Percentiles rank a stretch among this genome's conserved stretches.
These are phyloP conservation scores for Beris chalybata DNA, from an alignment of 2,888 invertebrate genomes.

Conservation along the genomic window DNA sequence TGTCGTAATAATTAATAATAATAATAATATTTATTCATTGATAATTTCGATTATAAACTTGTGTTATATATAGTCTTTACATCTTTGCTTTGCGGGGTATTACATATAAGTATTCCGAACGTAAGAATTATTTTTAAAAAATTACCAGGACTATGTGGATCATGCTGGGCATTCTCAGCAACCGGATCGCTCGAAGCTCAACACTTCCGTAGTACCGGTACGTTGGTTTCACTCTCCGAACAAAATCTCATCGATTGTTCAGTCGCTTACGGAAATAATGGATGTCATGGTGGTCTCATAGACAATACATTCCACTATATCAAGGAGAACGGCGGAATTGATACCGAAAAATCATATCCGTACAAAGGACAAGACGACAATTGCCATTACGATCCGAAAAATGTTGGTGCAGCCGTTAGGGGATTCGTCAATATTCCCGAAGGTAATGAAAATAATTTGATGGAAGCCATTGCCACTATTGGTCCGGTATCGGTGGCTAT, in stretches of 20 bases:
- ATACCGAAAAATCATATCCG: slow-evolving; percentile 85
- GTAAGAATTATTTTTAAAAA: too few species aligned
- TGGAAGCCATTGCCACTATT: slow-evolving; percentile 76
- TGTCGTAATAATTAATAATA: too few species aligned
- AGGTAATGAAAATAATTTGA: slow-evolving; percentile 71
- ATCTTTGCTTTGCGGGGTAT: too few species aligned
- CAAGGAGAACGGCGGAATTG: slow-evolving; percentile 81
- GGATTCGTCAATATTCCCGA: slow-evolving; percentile 76
- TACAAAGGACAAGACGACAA: slow-evolving; percentile 78
- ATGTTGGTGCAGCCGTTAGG: slow-evolving; percentile 76
- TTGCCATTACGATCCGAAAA: slow-evolving; percentile 66
- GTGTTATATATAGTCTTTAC: too few species aligned
- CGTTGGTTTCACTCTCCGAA: slow-evolving; percentile 82
- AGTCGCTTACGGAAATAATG: slow-evolving; percentile 78
- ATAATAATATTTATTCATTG: too few species aligned
- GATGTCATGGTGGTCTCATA: slow-evolving; percentile 78
- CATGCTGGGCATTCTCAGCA: slow-evolving; percentile 93
- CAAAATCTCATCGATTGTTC: slow-evolving; percentile 93
- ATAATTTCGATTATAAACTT: too few species aligned
- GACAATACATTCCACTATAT: slow-evolving; percentile 86
- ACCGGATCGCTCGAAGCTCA: slow-evolving; percentile 91
- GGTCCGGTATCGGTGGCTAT: slow-evolving; percentile 89
- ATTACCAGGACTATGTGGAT: slow-evolving; percentile 70
- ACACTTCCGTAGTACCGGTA: slow-evolving; percentile 77
- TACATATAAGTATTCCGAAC: too few species aligned